Conservation (phyloP, 2,888 invertebrate genomes). For the Gortyna flavago region DNA sequence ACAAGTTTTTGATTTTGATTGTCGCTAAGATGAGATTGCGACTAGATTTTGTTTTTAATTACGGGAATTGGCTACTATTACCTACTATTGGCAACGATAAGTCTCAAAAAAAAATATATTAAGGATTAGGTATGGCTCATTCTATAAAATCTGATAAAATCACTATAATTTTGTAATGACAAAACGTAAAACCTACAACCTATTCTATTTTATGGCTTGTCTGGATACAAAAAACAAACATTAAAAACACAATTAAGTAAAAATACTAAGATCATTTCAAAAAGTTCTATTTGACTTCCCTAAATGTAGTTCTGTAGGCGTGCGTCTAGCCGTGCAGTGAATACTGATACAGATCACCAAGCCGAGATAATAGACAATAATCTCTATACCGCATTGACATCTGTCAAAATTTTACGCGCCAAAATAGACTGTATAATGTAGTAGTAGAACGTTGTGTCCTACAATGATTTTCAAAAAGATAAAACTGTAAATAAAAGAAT, state of each 20-base stretch:
- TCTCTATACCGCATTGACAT: conserved; percentile 45
- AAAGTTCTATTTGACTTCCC: conserved; percentile 35
- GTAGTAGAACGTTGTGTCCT: background rate
- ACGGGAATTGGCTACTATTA: too few relatives aligned
- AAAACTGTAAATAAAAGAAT: background rate
- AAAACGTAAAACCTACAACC: too few relatives aligned
- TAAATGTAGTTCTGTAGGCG: conserved; percentile 50
- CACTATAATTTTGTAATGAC: too few relatives aligned
- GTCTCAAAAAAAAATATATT: too few relatives aligned
- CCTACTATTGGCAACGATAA: too few relatives aligned
- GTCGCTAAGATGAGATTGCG: too few relatives aligned
- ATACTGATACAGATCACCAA: conserved; percentile 57
- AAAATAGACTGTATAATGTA: conserved; percentile 30
- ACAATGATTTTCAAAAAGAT: background rate
- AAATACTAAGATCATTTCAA: background rate
- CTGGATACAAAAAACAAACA: background rate
- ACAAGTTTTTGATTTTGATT: too few relatives aligned
- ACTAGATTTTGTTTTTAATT: too few relatives aligned
- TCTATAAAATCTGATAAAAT: too few relatives aligned
- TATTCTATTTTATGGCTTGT: background rate
- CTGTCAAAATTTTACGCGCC: conserved; percentile 57
- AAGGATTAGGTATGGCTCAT: too few relatives aligned
- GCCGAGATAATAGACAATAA: conserved; percentile 59
- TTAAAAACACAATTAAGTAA: background rate
- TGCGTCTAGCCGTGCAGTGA: conserved; percentile 41